phyloP scores from a whole-genome alignment of 2,797 vertebrate species.

The Melanotaenia pygmaea region DNA sequence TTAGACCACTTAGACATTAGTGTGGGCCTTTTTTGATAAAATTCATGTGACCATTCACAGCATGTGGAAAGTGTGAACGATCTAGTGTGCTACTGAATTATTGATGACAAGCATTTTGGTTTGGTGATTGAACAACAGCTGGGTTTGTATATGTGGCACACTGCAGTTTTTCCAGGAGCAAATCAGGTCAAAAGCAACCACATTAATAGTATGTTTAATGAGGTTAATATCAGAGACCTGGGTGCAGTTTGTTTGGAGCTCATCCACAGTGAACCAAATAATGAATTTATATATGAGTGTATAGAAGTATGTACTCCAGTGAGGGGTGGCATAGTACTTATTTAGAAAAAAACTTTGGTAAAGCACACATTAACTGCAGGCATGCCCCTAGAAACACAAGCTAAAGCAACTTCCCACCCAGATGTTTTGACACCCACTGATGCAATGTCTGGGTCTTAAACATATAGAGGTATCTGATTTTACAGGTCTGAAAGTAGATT shows the following conservation, averaged over 20 bases:
- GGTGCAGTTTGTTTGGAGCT: constrained; percentile 11
- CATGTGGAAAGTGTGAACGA: constrained; percentile 21
- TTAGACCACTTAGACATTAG: neutral
- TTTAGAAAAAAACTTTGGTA: constrained; percentile 42
- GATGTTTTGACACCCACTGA: constrained; percentile 44
- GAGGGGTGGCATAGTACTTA: constrained; percentile 67
- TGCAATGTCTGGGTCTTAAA: constrained; percentile 21
- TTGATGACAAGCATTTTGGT: constrained; percentile 35
- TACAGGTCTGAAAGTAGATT: constrained; percentile 50
- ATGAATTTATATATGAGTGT: constrained; percentile 64
- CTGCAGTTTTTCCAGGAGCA: constrained; percentile 16
- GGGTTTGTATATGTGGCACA: constrained; percentile 3
- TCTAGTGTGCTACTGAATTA: constrained; percentile 21
- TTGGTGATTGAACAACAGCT: constrained; percentile 10
- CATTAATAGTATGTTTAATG: constrained; percentile 17
- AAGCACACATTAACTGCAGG: constrained; percentile 77
- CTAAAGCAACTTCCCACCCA: constrained; percentile 40
- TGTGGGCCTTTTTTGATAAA: neutral
- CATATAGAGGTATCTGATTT: constrained; percentile 46
- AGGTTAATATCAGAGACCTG: constrained; percentile 9
- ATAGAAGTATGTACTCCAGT: constrained; percentile 77
- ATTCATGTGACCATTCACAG: constrained; percentile 15
- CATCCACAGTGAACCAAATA: constrained; percentile 31
- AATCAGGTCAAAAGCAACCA: constrained; percentile 17
- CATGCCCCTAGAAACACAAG: constrained; percentile 30